phyloP scores from a whole-genome alignment of 2,888 invertebrate genomes.

The Gonocerus acuteangulatus region DNA sequence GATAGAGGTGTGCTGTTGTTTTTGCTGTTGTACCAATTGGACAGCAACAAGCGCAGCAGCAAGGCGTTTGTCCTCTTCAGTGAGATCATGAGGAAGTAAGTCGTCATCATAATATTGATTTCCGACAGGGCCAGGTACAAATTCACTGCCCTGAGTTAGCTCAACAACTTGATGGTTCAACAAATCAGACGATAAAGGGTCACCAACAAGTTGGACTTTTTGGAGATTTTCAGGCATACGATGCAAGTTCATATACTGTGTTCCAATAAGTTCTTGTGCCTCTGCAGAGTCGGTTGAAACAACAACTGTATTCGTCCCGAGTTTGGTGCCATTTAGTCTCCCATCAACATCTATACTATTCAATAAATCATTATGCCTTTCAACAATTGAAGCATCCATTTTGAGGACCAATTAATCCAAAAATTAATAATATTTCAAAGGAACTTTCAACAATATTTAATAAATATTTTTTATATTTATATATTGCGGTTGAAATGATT shows the following conservation, averaged over 20 bases:
- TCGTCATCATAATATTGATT: slow-evolving; percentile 39
- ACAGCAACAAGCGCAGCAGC: slow-evolving; percentile 57
- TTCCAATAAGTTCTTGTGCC: slow-evolving; percentile 34
- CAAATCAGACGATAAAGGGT: slow-evolving; percentile 37
- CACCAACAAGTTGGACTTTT: slow-evolving; percentile 35
- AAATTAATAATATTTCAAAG: neutral
- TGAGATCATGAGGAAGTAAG: slow-evolving; percentile 43
- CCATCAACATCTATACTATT: slow-evolving; percentile 22
- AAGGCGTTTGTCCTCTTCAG: slow-evolving; percentile 54
- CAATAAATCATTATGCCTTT: slow-evolving; percentile 29
- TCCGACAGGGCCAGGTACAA: slow-evolving; percentile 38
- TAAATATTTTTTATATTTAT: neutral
- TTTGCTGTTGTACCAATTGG: slow-evolving; percentile 54
- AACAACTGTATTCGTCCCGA: slow-evolving; percentile 26
- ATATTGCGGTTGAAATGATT: neutral
- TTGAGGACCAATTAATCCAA: neutral
- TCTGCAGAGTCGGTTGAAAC: slow-evolving; percentile 30
- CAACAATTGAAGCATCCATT: slow-evolving; percentile 32
- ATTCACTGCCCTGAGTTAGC: slow-evolving; percentile 39
- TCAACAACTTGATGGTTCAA: slow-evolving; percentile 38
- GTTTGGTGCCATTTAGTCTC: slow-evolving; percentile 25
- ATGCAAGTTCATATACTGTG: slow-evolving; percentile 46
- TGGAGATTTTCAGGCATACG: slow-evolving; percentile 39
- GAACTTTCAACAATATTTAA: neutral
- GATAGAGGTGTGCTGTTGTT: slow-evolving; percentile 45